Conservation (phyloP, 2,888 invertebrate species). For the Didymodactylos carnosus region DNA sequence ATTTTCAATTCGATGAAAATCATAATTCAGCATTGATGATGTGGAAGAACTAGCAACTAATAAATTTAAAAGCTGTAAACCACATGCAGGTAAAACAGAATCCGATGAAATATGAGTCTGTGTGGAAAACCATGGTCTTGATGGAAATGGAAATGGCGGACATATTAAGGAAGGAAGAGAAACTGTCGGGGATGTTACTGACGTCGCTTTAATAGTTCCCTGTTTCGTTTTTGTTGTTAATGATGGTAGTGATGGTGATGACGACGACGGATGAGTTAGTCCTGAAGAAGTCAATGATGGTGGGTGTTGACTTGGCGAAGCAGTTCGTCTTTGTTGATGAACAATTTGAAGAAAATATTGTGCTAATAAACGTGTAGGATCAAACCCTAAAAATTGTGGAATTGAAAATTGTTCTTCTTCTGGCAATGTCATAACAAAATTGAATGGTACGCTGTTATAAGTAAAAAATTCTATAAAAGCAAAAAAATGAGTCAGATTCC, state of each 20-base stretch:
- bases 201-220: no score
- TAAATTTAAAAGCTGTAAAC: background rate
- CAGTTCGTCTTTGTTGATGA: background rate
- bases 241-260: background rate
- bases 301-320: no score
- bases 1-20: background rate
- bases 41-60: background rate
- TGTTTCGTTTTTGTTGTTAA: background rate
- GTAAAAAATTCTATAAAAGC: no score
- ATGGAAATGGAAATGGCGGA: background rate
- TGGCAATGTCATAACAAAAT: background rate
- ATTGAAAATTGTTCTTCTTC: background rate
- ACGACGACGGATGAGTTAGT: no score
- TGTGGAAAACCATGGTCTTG: no score
- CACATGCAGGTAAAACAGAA: background rate
- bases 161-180: background rate
- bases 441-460: no score
- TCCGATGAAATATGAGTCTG: no score
- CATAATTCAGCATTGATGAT: background rate
- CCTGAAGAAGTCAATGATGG: background rate
- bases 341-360: background rate
- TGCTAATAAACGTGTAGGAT: background rate
- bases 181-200: background rate
- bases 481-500: no score
- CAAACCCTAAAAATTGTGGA: background rate